Evolutionary conservation across 2,888 invertebrate species (phyloP), one percentile per base, ranked within the genome.

Genomic region (Coronaproctus castanopsis): DNA sequence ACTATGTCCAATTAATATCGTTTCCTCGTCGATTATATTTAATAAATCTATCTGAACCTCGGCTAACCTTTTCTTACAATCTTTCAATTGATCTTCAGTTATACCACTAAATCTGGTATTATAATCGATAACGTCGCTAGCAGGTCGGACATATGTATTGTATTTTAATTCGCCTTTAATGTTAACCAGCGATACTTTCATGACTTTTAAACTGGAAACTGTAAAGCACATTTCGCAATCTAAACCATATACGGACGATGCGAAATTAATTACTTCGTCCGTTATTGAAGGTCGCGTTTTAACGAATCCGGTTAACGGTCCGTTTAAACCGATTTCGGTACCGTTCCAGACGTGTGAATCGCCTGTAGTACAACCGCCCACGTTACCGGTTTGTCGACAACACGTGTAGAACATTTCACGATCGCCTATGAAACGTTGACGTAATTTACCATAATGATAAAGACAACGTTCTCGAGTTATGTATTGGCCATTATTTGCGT

Each of bases 181-280:
- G 48, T 78, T 78, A 58, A 95, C 81, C 58, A 96, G 80, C 5
- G 92, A 89, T 24, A 96, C 81, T 71, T 90, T 83, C 21, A 88
- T 85, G 58, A 93, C 73, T 71, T 96, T 95, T 55, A 87, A 74
- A 1, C 96, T 95, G 21, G 77, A 76, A 0, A 82, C 82, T 2
- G 95, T 95, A 71, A 85, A 95, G 66, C 89, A 88, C 96, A 96
- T 97, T 75, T 98, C 97, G 71, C 96, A 93, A 73, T 98, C 98
- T 22, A 97, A 70, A 1, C 90, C 87, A 71, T 83, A 92, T 1
- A 87, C 80, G 0, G 75, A 74, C 60, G 71, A 72, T 62, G 5
- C 36, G 36, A 73, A 70, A 0, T 71, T n/a, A n/a, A n/a, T n/a
- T n/a, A n/a, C 71, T 59, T 79, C 78, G 55, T 74, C 72, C 54